These are phyloP conservation scores for Botrylloides violaceus DNA, from an alignment of 23 tunicate genomes.

Conservation along the genomic window DNA sequence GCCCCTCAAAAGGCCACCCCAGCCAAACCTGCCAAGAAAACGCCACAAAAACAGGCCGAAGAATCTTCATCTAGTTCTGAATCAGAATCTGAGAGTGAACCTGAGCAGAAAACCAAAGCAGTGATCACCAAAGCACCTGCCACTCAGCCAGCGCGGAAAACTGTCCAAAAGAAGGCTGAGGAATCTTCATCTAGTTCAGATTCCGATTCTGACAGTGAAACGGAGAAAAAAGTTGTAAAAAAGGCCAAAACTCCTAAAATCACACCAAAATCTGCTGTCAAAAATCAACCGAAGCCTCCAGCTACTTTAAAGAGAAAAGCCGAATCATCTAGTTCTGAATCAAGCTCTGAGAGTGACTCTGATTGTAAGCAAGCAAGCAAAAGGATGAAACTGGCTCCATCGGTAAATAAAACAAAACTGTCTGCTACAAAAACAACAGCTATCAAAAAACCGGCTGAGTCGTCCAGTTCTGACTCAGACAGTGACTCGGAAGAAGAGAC, in stretches of 20 bases:
- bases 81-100: background rate
- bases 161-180: constrained; percentile 2
- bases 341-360: background rate
- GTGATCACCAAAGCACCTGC: background rate
- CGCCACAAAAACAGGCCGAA: background rate
- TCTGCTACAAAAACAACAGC: background rate
- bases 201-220: background rate
- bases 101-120: background rate
- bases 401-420: background rate
- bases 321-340: constrained; percentile 11
- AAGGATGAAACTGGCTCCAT: background rate
- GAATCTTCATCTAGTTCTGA: constrained; percentile 1
- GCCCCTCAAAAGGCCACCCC: background rate
- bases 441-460: background rate
- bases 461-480: constrained; percentile 10
- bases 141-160: background rate
- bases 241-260: background rate
- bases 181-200: background rate
- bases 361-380: constrained; percentile 3
- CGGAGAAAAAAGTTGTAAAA: background rate
- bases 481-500: constrained; percentile 1
- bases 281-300: background rate
- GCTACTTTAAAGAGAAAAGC: background rate
- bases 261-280: background rate
- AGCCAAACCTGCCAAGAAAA: background rate